Percentiles rank a stretch among this genome's conserved stretches.
phyloP scores from a whole-genome alignment of 1,140 invertebrate species.

The Ericerus pela region DNA sequence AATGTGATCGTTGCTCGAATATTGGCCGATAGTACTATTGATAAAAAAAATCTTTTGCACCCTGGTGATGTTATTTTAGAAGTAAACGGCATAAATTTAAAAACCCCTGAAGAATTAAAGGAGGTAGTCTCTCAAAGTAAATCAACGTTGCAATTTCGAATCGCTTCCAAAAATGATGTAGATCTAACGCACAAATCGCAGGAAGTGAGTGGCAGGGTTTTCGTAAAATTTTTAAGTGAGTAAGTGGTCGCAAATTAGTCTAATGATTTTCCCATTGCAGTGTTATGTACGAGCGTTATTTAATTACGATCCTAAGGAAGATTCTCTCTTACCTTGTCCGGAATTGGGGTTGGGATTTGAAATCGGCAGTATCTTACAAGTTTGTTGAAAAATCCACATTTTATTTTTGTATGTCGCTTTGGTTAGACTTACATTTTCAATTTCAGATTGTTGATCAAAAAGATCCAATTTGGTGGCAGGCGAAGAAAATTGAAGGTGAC shows the following conservation, averaged over 20 bases:
- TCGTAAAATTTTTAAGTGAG: too few species aligned
- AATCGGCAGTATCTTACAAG: slow-evolving; percentile 82
- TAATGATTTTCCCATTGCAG: slow-evolving; percentile 46
- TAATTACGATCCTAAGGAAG: slow-evolving; percentile 78
- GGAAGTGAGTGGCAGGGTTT: slow-evolving; percentile 1
- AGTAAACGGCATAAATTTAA: slow-evolving; percentile 73
- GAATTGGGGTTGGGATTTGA: slow-evolving; percentile 87
- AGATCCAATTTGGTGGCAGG: slow-evolving; percentile 99
- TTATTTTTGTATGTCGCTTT: slow-evolving; percentile 10
- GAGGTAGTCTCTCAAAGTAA: slow-evolving; percentile 66
- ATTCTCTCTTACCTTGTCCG: slow-evolving; percentile 79
- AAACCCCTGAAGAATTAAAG: slow-evolving; percentile 74
- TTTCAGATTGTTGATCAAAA: slow-evolving; percentile 85
- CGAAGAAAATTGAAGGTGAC: slow-evolving; percentile 53
- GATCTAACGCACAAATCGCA: slow-evolving; percentile 9
- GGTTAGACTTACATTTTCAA: too few species aligned
- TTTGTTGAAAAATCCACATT: slow-evolving; percentile 29
- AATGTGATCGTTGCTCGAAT: slow-evolving; percentile 87
- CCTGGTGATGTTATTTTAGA: slow-evolving; percentile 82
- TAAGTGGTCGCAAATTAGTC: too few species aligned
- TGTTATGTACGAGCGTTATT: slow-evolving; percentile 89
- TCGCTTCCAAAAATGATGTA: slow-evolving; percentile 50
- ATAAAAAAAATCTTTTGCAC: slow-evolving; percentile 74
- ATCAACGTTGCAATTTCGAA: slow-evolving; percentile 76
- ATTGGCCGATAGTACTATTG: slow-evolving; percentile 78